Evolutionary conservation across 2,888 invertebrate genomes (phyloP).

Genomic region (Caenorhabditis virilis): DNA sequence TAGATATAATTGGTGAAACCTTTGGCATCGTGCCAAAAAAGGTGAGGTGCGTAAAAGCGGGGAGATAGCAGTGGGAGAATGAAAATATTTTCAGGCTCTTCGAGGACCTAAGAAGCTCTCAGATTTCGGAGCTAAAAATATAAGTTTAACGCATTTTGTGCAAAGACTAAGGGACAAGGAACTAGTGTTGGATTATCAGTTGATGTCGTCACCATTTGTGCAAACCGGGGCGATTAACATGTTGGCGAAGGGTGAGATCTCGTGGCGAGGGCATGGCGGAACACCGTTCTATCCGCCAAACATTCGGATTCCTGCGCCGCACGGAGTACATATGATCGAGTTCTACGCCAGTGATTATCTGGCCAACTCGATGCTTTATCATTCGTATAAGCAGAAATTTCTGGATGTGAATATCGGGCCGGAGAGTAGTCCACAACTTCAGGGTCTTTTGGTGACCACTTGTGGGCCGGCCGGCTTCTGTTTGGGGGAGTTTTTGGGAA

Average conservation of each 20-base stretch:
- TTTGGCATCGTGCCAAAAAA: conserved; percentile 34
- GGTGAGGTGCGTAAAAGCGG: conserved; percentile 20
- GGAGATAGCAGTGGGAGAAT: not conserved
- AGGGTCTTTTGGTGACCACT: conserved; percentile 62
- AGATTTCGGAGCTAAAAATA: conserved; percentile 40
- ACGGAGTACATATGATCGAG: conserved; percentile 68
- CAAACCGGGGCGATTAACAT: conserved; percentile 63
- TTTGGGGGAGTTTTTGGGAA: conserved; percentile 66
- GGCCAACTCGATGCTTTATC: conserved; percentile 67
- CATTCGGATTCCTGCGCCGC: conserved; percentile 61
- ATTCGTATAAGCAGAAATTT: conserved; percentile 63
- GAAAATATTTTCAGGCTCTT: conserved; percentile 12
- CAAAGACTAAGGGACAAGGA: conserved; percentile 55
- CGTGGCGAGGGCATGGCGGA: conserved; percentile 63
- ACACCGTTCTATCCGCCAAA: conserved; percentile 67
- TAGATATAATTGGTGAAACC: conserved; percentile 63
- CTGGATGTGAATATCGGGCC: conserved; percentile 65
- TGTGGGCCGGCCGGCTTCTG: conserved; percentile 64
- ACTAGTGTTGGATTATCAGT: conserved; percentile 62
- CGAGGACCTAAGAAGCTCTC: conserved; percentile 16
- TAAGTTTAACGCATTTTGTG: conserved; percentile 63
- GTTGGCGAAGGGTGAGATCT: conserved; percentile 66
- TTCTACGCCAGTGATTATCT: conserved; percentile 67
- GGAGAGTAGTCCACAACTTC: conserved; percentile 49
- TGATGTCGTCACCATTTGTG: conserved; percentile 62